phyloP scores from a whole-genome alignment of 30 jellyfish, hydroid and myxozoan genomes.

The Chironex yamaguchii region DNA sequence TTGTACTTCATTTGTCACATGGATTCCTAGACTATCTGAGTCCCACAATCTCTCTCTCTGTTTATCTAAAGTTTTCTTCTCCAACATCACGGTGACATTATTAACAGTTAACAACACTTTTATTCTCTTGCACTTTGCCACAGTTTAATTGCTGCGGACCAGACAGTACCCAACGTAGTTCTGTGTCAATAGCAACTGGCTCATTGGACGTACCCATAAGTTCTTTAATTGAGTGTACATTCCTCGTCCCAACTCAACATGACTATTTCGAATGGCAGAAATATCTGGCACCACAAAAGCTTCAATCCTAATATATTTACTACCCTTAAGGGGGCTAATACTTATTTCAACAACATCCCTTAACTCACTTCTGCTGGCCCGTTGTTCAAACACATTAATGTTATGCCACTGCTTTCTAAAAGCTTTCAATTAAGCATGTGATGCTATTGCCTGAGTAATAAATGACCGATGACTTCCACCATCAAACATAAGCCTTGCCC shows the following conservation, averaged over 20 bases:
- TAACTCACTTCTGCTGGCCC: background rate
- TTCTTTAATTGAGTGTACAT: background rate
- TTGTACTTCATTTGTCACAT: background rate
- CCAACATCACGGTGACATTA: too few relatives aligned
- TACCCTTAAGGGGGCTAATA: background rate
- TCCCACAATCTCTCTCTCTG: too few relatives aligned
- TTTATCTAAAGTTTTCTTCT: too few relatives aligned
- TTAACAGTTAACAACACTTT: too few relatives aligned
- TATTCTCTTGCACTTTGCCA: too few relatives aligned
- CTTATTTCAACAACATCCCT: background rate
- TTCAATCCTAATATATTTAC: background rate
- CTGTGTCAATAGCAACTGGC: slow-evolving; percentile 52
- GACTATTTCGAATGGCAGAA: slow-evolving; percentile 23
- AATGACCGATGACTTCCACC: background rate
- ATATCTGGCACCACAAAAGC: slow-evolving; percentile 36
- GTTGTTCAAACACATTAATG: background rate
- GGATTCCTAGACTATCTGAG: background rate
- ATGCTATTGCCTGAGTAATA: background rate
- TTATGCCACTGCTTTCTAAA: background rate
- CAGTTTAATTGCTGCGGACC: slow-evolving; percentile 47
- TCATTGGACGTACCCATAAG: slow-evolving; percentile 54
- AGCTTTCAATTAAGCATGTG: background rate
- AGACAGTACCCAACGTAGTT: slow-evolving; percentile 36
- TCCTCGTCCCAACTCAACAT: slow-evolving; percentile 1
- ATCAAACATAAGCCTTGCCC: background rate